Percentiles rank a stretch among this genome's conserved stretches.
Evolutionary conservation across 1,140 invertebrate genomes (phyloP).

Genomic region (Ericerus pela): DNA sequence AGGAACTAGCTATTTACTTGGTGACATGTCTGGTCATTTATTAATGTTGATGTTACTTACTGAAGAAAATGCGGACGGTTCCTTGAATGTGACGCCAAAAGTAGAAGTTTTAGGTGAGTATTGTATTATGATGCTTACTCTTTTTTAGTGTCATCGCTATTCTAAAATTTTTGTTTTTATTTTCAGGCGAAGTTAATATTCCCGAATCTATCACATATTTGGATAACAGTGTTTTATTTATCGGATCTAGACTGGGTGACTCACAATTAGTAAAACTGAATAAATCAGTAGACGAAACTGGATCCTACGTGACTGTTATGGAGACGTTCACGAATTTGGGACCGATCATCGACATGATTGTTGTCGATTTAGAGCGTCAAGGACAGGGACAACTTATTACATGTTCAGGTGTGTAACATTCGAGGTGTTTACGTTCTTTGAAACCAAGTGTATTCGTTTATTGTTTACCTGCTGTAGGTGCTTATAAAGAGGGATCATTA

Average conservation of each 20-base stretch:
- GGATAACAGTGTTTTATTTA: slow-evolving; percentile 95
- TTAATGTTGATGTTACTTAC: slow-evolving; percentile 93
- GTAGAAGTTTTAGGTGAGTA: slow-evolving; percentile 70
- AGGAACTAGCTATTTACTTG: slow-evolving; percentile 80
- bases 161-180: not conserved
- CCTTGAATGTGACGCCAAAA: slow-evolving; percentile 70
- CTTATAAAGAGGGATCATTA: slow-evolving; percentile 93
- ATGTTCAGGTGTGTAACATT: slow-evolving; percentile 58
- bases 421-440: not conserved
- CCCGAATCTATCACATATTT: slow-evolving; percentile 98
- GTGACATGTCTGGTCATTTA: slow-evolving; percentile 85
- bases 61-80: slow-evolving; percentile 61
- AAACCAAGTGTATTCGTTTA: not conserved
- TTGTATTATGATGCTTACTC: not conserved
- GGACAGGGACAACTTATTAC: slow-evolving; percentile 97
- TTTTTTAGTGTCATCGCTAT: slow-evolving; percentile 42
- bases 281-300: slow-evolving; percentile 64
- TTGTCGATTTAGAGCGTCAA: slow-evolving; percentile 89
- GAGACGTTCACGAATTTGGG: slow-evolving; percentile 95
- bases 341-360: slow-evolving; percentile 94
- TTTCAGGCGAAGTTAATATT: slow-evolving; percentile 74
- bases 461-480: slow-evolving; percentile 36
- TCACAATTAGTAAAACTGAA: slow-evolving; percentile 89
- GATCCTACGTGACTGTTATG: slow-evolving; percentile 84
- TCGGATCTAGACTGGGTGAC: slow-evolving; percentile 91